Conservation (phyloP, 2,797 vertebrate genomes). For the Phoxinus dragarum region DNA sequence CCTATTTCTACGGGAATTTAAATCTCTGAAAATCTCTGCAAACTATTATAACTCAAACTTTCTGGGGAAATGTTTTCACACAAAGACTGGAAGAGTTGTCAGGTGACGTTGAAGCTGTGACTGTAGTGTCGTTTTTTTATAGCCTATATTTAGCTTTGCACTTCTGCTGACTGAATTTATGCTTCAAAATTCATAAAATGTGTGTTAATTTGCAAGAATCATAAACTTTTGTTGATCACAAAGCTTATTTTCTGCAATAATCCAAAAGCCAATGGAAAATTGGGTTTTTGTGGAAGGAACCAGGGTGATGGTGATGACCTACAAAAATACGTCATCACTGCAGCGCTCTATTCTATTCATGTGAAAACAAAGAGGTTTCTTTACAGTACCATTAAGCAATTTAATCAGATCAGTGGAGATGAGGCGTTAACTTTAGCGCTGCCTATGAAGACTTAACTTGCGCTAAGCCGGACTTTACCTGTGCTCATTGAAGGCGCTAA, state of each 20-base stretch:
- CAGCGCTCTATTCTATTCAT: background rate
- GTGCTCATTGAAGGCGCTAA: conserved; percentile 91
- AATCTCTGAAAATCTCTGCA: background rate
- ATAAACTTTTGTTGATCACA: no score
- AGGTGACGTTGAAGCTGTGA: no score
- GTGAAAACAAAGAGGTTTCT: background rate
- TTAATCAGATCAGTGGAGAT: background rate
- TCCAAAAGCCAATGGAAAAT: no score
- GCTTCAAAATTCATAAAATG: no score
- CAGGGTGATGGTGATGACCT: background rate
- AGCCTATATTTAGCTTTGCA: background rate
- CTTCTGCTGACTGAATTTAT: no score
- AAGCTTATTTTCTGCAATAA: no score
- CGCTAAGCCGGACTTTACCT: conserved; percentile 79
- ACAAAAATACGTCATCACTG: background rate
- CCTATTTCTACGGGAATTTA: no score
- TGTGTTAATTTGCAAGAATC: no score
- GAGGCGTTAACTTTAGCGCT: conserved; percentile 11
- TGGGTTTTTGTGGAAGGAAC: no score
- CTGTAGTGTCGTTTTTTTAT: background rate
- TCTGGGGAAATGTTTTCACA: background rate
- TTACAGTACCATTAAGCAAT: background rate
- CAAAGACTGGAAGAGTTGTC: no score
- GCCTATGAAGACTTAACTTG: background rate
- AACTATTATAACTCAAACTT: background rate